Conservation (phyloP, 2,797 vertebrate genomes). For the Decapterus maruadsi region DNA sequence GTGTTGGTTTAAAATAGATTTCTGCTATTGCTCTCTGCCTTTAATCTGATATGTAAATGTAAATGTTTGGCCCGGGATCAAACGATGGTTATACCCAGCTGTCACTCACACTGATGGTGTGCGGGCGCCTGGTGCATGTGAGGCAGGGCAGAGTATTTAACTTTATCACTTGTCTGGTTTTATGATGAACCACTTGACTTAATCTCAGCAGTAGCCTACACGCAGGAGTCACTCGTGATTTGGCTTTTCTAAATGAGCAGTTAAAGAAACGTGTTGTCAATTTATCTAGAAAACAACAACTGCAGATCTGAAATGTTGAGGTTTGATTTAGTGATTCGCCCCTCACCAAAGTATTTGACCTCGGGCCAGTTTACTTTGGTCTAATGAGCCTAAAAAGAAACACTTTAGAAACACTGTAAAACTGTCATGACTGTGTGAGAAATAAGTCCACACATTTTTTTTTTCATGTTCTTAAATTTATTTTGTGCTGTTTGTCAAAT, state of each 20-base stretch:
- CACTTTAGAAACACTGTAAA: background rate
- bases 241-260: background rate
- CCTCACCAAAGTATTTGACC: conserved; percentile 9
- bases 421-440: background rate
- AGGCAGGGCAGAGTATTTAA: conserved; percentile 1
- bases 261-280: background rate
- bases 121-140: conserved; percentile 23
- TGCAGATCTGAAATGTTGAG: background rate
- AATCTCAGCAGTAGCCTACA: background rate
- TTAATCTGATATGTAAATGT: background rate
- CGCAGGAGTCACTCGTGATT: background rate
- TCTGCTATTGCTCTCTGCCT: background rate
- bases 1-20: background rate
- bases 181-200: background rate
- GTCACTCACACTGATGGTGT: conserved; percentile 39
- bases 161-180: conserved; percentile 5
- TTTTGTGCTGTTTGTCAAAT: background rate
- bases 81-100: conserved; percentile 28
- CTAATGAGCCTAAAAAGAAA: background rate
- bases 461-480: background rate
- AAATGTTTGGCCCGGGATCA: conserved; percentile 34
- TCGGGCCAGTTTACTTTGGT: conserved; percentile 1
- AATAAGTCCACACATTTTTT: conserved; percentile 1
- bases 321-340: background rate
- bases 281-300: background rate